These are phyloP conservation scores for Scomber scombrus DNA, from an alignment of 2,113 vertebrate genomes.

Conservation along the genomic window DNA sequence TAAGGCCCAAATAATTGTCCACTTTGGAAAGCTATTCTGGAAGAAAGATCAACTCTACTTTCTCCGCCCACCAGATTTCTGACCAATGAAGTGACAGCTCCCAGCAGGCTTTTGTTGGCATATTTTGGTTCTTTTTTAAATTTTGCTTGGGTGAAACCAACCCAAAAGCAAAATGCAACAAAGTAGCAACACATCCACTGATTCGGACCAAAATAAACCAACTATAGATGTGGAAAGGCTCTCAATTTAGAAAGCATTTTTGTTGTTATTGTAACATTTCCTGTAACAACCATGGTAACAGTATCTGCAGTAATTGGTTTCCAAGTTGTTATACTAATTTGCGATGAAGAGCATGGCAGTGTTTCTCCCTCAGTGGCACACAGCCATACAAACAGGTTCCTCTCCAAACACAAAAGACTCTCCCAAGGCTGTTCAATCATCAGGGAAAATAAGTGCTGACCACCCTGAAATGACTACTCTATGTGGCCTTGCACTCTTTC, in stretches of 20 bases:
- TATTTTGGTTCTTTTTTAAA: too few relatives aligned
- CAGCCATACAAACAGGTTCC: not conserved
- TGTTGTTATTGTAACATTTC: not conserved
- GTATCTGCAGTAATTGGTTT: not conserved
- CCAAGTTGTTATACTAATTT: constrained; percentile 4
- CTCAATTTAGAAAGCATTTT: not conserved
- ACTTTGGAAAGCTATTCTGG: too few relatives aligned
- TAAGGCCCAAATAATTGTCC: too few relatives aligned
- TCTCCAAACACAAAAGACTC: constrained; percentile 25
- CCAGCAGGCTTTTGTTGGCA: too few relatives aligned
- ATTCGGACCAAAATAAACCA: too few relatives aligned
- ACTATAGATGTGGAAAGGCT: too few relatives aligned
- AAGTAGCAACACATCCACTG: too few relatives aligned
- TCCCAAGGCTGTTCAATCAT: constrained; percentile 19
- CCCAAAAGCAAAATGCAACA: too few relatives aligned
- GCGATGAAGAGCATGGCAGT: not conserved
- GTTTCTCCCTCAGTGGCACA: not conserved
- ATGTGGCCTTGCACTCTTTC: constrained; percentile 1
- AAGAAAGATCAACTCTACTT: too few relatives aligned
- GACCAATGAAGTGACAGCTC: too few relatives aligned
- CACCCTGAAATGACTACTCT: not conserved
- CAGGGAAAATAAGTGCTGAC: not conserved
- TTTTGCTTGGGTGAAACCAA: too few relatives aligned
- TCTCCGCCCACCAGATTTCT: too few relatives aligned
- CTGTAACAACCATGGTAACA: not conserved